Percentiles rank a stretch among this genome's conserved stretches.
Evolutionary conservation across 2,888 invertebrate genomes (phyloP).

Genomic region (Metopia argyrocephala): DNA sequence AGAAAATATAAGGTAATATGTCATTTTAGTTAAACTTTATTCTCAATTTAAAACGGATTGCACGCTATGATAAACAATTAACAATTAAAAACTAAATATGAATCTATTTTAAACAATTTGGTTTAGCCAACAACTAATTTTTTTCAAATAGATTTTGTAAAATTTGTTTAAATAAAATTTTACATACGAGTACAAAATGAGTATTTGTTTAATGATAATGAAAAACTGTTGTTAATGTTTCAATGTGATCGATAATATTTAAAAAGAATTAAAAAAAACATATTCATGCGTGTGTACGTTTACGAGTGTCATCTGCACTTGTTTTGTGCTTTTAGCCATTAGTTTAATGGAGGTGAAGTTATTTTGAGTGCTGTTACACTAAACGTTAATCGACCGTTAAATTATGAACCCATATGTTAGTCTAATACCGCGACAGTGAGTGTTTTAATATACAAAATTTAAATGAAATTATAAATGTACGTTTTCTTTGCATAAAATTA

Average conservation of each 20-base stretch:
- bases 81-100: not conserved
- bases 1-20: slow-evolving; percentile 11
- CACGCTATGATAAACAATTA: not conserved
- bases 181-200: not conserved
- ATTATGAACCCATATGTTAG: too few relatives aligned
- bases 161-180: not conserved
- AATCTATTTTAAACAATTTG: not conserved
- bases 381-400: not conserved
- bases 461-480: too few relatives aligned
- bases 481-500: too few relatives aligned
- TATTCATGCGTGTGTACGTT: not conserved
- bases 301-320: not conserved
- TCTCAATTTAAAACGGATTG: slow-evolving; percentile 25
- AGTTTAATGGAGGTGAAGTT: not conserved
- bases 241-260: slow-evolving; percentile 31
- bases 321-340: slow-evolving; percentile 8
- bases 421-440: too few relatives aligned
- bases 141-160: not conserved
- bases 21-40: slow-evolving; percentile 40
- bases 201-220: slow-evolving; percentile 32
- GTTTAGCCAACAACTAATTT: too few relatives aligned
- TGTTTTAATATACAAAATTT: too few relatives aligned
- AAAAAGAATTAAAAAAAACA: not conserved
- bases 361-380: not conserved
- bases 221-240: not conserved